phyloP scores from a whole-genome alignment of 35 echinoderm and acorn worm species.

The Apostichopus japonicus region DNA sequence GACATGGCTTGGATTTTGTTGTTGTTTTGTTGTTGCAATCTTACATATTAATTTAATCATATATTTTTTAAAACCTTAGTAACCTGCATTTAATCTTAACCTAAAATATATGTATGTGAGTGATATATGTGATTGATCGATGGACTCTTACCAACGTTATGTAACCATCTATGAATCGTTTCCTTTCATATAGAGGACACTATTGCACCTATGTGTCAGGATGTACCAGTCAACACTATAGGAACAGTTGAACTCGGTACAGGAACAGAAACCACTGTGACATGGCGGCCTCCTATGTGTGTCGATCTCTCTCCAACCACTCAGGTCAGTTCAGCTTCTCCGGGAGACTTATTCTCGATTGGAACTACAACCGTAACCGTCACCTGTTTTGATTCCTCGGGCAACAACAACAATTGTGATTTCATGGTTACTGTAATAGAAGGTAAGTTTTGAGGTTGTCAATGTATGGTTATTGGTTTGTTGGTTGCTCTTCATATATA shows the following conservation, averaged over 20 bases:
- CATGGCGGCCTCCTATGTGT: slow-evolving; percentile 24
- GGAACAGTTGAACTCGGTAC: slow-evolving; percentile 7
- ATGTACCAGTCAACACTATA: neutral
- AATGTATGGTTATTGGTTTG: too few relatives aligned
- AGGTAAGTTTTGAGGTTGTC: slow-evolving; percentile 1
- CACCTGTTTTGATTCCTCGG: slow-evolving; percentile 20
- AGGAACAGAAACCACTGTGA: neutral
- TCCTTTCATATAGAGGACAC: slow-evolving; percentile 14
- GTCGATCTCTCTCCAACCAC: slow-evolving; percentile 13
- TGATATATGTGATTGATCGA: too few relatives aligned
- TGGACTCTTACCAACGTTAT: neutral
- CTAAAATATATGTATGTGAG: neutral
- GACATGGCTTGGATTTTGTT: too few relatives aligned
- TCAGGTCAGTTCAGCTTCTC: neutral
- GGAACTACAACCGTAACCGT: slow-evolving; percentile 25
- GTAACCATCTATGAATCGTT: neutral
- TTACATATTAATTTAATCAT: too few relatives aligned
- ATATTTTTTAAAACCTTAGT: too few relatives aligned
- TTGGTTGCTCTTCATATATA: too few relatives aligned
- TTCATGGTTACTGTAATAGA: slow-evolving; percentile 28
- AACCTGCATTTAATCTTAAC: neutral
- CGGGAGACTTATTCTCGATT: slow-evolving; percentile 11
- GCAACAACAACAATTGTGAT: neutral
- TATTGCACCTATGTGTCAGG: slow-evolving; percentile 3
- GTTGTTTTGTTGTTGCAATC: too few relatives aligned